A percentile compares a stretch with the other conserved stretches of the same genome.
These are phyloP conservation scores for Ceuthmochares aereus DNA, from an alignment of 2,113 vertebrate genomes.

Conservation along the genomic window DNA sequence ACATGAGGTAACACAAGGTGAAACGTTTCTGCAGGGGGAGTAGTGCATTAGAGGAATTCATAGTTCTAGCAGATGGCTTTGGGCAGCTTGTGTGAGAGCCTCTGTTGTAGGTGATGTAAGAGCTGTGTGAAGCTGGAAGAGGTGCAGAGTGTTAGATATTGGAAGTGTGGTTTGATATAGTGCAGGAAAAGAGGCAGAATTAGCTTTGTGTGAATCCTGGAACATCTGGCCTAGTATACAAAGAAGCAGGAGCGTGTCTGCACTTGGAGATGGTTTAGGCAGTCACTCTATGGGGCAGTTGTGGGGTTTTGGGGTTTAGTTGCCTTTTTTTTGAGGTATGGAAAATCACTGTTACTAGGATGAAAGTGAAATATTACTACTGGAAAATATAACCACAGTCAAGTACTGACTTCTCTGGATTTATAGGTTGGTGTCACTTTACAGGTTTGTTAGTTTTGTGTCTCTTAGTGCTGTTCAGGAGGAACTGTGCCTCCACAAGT, in stretches of 20 bases:
- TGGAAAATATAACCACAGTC: neutral
- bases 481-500: neutral
- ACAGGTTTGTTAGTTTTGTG: neutral
- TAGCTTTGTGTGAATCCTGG: neutral
- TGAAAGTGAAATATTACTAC: neutral
- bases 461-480: neutral
- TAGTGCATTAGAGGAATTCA: accelerated
- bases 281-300: neutral
- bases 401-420: neutral
- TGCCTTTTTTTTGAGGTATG: neutral
- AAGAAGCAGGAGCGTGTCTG: neutral
- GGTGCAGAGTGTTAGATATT: neutral
- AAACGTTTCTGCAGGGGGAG: neutral
- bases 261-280: neutral
- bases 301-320: neutral
- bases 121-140: neutral
- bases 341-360: neutral
- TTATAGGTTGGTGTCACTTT: neutral
- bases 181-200: neutral
- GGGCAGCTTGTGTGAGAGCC: neutral
- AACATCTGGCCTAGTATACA: no score
- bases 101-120: no score
- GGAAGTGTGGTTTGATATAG: accelerated
- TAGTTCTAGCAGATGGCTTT: neutral
- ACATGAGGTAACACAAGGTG: neutral